A percentile compares a stretch with the other conserved stretches of the same genome.
These are phyloP conservation scores for Calephelis perditalis DNA, from an alignment of 2,888 invertebrate species.

Conservation along the genomic window DNA sequence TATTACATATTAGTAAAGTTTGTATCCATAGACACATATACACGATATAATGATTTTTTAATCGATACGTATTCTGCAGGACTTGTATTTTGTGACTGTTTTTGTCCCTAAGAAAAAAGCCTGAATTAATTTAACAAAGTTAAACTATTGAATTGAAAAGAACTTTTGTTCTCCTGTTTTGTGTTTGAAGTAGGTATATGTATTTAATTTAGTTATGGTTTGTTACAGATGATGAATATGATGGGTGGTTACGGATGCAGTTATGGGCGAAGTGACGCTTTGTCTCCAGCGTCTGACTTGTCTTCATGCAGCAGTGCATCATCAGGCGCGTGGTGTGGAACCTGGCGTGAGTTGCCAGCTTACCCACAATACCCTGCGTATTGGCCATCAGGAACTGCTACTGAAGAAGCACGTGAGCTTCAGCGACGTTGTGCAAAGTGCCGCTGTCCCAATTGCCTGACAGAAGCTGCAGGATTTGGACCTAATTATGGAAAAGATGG, in stretches of 20 bases:
- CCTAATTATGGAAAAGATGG: constrained; percentile 85
- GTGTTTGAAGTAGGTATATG: too few relatives aligned
- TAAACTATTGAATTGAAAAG: too few relatives aligned
- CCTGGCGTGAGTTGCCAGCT: constrained; percentile 57
- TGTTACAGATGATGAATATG: constrained; percentile 69
- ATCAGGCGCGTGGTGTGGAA: constrained; percentile 56
- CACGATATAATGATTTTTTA: too few relatives aligned
- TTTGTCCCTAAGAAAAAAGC: too few relatives aligned
- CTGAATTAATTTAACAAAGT: too few relatives aligned
- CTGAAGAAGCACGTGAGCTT: constrained; percentile 72
- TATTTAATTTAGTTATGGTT: constrained; percentile 12
- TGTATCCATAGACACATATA: too few relatives aligned
- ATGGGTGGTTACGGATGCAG: constrained; percentile 64
- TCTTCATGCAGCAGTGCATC: constrained; percentile 68
- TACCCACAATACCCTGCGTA: constrained; percentile 71
- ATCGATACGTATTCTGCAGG: too few relatives aligned
- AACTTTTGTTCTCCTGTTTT: too few relatives aligned
- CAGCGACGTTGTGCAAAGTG: constrained; percentile 87
- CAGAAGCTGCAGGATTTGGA: constrained; percentile 86
- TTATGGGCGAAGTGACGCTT: constrained; percentile 71
- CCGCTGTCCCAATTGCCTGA: constrained; percentile 89
- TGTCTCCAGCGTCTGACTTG: constrained; percentile 66
- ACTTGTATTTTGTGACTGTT: too few relatives aligned
- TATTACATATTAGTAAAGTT: too few relatives aligned
- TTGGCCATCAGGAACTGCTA: constrained; percentile 62